Conservation (phyloP, 2,797 vertebrate genomes). For the Lutjanus argentimaculatus region DNA sequence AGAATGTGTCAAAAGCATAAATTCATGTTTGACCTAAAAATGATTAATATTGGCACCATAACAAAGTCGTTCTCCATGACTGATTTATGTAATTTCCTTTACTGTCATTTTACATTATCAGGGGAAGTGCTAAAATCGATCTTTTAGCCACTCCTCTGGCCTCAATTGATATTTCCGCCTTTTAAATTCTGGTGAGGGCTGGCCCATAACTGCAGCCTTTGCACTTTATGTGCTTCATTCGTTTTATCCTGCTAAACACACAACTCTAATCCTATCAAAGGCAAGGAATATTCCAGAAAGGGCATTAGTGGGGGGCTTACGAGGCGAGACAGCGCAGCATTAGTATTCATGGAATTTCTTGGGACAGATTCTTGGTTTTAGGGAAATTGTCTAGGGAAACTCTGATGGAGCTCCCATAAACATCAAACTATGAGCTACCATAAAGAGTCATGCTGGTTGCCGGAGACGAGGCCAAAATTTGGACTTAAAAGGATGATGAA, state of each 20-base stretch:
- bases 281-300: conserved; percentile 73
- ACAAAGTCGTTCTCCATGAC: conserved; percentile 63
- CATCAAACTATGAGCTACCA: conserved; percentile 20
- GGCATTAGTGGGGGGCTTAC: conserved; percentile 65
- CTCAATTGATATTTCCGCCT: conserved; percentile 70
- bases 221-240: conserved; percentile 73
- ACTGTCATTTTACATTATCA: conserved; percentile 65
- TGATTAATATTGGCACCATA: conserved; percentile 72
- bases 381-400: conserved; percentile 53
- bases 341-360: conserved; percentile 80
- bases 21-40: conserved; percentile 67
- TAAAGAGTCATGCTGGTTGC: conserved; percentile 4
- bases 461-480: conserved; percentile 19
- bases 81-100: conserved; percentile 71
- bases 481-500: conserved; percentile 3
- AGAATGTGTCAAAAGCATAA: conserved; percentile 62
- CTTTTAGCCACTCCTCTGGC: conserved; percentile 46
- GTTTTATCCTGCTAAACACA: conserved; percentile 79
- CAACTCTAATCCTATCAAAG: conserved; percentile 81
- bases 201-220: conserved; percentile 74
- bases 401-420: conserved; percentile 48
- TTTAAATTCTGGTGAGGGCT: conserved; percentile 66
- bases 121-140: conserved; percentile 65
- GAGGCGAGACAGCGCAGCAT: conserved; percentile 56
- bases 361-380: conserved; percentile 62